phyloP scores from a whole-genome alignment of 2,888 invertebrate species.

The Oasisia sp. region DNA sequence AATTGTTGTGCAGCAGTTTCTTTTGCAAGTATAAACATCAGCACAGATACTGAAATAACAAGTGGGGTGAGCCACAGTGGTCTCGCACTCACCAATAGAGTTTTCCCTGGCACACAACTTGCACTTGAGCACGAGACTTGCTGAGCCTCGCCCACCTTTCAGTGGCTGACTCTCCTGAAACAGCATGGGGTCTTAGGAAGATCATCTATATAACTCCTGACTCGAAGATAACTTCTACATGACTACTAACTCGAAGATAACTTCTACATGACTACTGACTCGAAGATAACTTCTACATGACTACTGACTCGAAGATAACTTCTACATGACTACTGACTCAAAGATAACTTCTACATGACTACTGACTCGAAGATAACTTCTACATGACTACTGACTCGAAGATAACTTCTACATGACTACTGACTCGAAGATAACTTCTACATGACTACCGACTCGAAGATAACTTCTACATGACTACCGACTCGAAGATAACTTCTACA shows the following conservation, averaged over 20 bases:
- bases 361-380: no score
- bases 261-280: background rate
- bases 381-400: background rate
- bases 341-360: background rate
- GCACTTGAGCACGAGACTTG: constrained; percentile 87
- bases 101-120: constrained; percentile 90
- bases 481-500: background rate
- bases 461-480: no score
- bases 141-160: constrained; percentile 81
- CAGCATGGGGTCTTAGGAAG: background rate
- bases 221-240: background rate
- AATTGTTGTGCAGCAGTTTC: background rate
- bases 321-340: background rate
- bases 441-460: background rate
- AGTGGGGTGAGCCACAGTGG: background rate
- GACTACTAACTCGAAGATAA: no score
- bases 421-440: background rate
- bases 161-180: constrained; percentile 75
- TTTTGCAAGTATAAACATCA: background rate
- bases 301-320: no score
- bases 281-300: background rate
- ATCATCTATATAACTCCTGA: background rate
- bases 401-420: background rate
- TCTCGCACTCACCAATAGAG: constrained; percentile 71
- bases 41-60: background rate